Evolutionary conservation across 64 coral and sea anemone species (phyloP).

Genomic region (Actinia equina): DNA sequence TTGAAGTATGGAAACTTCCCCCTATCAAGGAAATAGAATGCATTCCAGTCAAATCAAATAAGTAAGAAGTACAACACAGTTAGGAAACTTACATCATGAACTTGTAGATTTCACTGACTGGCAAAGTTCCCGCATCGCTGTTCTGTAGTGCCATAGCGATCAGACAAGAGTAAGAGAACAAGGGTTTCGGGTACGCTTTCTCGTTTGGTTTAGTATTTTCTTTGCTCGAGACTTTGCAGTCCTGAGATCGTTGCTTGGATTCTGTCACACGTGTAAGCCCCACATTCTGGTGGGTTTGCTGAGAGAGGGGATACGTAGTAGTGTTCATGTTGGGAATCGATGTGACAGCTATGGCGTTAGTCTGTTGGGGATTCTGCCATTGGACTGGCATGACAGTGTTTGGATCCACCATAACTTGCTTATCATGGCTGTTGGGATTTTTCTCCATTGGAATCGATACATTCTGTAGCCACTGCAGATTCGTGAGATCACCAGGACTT

Average conservation of each 20-base stretch:
- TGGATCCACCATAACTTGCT: constrained; percentile 92
- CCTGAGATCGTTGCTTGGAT: constrained; percentile 64
- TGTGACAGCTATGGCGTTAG: constrained; percentile 70
- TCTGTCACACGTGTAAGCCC: constrained; percentile 66
- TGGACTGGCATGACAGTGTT: constrained; percentile 99
- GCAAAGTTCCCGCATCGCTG: constrained; percentile 95
- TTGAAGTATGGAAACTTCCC: constrained; percentile 99
- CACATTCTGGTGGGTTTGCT: constrained; percentile 43
- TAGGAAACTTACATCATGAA: constrained; percentile 96
- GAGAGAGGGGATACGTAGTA: constrained; percentile 32
- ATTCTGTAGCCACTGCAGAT: constrained; percentile 97
- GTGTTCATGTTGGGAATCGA: constrained; percentile 46
- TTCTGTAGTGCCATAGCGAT: constrained; percentile 99
- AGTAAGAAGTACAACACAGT: not conserved
- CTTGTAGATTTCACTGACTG: constrained; percentile 99
- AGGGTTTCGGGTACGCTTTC: constrained; percentile 90
- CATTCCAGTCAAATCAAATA: constrained; percentile 31
- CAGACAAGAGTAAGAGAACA: constrained; percentile 96
- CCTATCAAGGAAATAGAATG: constrained; percentile 76
- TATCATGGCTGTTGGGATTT: constrained; percentile 60
- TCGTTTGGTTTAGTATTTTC: constrained; percentile 81
- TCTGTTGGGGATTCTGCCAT: constrained; percentile 77
- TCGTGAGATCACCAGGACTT: constrained; percentile 80
- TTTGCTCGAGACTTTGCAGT: constrained; percentile 68
- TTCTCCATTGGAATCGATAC: constrained; percentile 98